phyloP scores from a whole-genome alignment of 1,140 invertebrate genomes.

The Centruroides sculpturatus region DNA sequence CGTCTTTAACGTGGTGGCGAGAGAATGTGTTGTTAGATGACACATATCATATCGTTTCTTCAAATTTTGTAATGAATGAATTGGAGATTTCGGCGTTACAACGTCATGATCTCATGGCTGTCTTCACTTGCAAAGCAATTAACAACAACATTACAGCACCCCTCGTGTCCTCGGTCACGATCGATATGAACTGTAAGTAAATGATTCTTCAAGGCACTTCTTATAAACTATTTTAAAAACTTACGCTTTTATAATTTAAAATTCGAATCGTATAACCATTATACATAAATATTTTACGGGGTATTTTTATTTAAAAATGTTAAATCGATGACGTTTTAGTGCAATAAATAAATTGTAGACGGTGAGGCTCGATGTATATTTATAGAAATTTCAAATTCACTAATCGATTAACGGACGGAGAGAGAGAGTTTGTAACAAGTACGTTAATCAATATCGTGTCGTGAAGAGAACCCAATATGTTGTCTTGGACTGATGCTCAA shows the following conservation, averaged over 20 bases:
- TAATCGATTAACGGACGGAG: too few relatives aligned
- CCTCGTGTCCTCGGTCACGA: conserved; percentile 55
- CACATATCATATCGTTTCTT: conserved; percentile 44
- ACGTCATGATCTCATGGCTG: conserved; percentile 58
- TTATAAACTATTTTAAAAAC: background rate
- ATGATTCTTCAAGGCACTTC: background rate
- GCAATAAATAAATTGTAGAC: too few relatives aligned
- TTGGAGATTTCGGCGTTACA: conserved; percentile 51
- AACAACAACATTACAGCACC: conserved; percentile 65
- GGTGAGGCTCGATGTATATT: too few relatives aligned
- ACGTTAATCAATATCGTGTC: too few relatives aligned
- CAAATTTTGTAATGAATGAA: conserved; percentile 51
- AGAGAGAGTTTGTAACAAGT: too few relatives aligned
- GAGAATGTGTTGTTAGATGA: conserved; percentile 46
- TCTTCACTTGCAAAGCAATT: conserved; percentile 70
- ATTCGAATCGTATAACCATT: too few relatives aligned
- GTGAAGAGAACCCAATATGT: too few relatives aligned
- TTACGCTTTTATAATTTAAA: conserved; percentile 3
- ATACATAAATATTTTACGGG: too few relatives aligned
- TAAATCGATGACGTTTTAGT: too few relatives aligned
- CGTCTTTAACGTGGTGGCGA: conserved; percentile 61
- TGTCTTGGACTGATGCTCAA: background rate
- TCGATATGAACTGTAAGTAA: conserved; percentile 81
- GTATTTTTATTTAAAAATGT: too few relatives aligned
- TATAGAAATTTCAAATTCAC: too few relatives aligned